A percentile compares a stretch with the other conserved stretches of the same genome.
phyloP scores from a whole-genome alignment of 2,797 vertebrate species.

The Coregonus suidteri region DNA sequence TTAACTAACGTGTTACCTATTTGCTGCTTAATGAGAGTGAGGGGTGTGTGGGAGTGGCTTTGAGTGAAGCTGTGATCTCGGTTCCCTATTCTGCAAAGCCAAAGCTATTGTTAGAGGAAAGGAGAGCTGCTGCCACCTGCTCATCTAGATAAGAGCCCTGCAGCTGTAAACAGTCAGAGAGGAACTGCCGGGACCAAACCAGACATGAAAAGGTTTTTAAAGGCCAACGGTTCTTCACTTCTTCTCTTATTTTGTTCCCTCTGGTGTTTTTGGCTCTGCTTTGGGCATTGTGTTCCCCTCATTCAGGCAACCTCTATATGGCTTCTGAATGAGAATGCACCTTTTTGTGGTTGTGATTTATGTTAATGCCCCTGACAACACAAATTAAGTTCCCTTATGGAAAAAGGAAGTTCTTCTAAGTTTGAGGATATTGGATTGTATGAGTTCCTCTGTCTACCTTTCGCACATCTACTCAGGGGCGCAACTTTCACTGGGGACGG shows the following conservation, averaged over 20 bases:
- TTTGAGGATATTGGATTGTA: not conserved
- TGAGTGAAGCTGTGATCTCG: slow-evolving; percentile 19
- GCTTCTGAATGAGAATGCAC: not conserved
- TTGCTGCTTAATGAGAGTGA: not conserved
- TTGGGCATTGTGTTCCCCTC: not conserved
- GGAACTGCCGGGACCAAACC: slow-evolving; percentile 31
- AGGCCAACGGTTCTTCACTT: slow-evolving; percentile 23
- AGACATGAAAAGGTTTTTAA: slow-evolving; percentile 16
- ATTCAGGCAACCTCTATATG: not conserved
- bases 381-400: not conserved
- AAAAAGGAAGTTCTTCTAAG: not conserved
- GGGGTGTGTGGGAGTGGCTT: not conserved
- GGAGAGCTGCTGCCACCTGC: slow-evolving; percentile 51
- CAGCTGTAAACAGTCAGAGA: slow-evolving; percentile 35
- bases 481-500: not conserved
- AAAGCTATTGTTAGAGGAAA: slow-evolving; percentile 27
- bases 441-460: not conserved
- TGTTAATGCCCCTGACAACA: not conserved
- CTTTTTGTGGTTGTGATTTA: not conserved
- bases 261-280: not conserved
- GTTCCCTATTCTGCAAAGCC: slow-evolving; percentile 42
- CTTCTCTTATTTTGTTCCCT: not conserved
- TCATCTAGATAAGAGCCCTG: slow-evolving; percentile 31
- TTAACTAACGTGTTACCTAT: not conserved
- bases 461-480: no score